Base-by-base conservation (phyloP, 2,797 vertebrate species). In the Rhinoraja longicauda region DNA sequence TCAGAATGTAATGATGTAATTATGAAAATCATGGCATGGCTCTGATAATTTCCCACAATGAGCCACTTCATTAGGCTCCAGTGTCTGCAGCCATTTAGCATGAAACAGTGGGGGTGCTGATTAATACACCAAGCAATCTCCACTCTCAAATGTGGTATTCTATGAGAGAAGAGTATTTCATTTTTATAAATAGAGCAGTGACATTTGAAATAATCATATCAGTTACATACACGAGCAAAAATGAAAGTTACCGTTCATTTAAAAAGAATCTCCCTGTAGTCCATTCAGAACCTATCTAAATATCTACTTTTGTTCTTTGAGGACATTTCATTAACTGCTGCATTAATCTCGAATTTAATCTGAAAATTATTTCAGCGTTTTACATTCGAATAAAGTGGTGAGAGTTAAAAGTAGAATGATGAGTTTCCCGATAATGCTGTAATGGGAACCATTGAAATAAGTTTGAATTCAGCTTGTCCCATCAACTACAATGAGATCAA, bases 11-110 rank as follows among this genome's bases (percentile, higher is more conserved):
- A 88, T 88, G 84, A 88, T 64, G 84, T 88, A 88, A 88, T 88
- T 88, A 88, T 88, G n/a, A 88, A 88, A 88, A 88, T 88, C 84
- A 32, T 88, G 84, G 62, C 84, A 88, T 67, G 36, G 84, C 84
- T 88, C 84, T 88, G 84, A 67, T 88, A 88, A 88, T 88, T 88
- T 67, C 84, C 84, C 84, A 88, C 62, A 88, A 88, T 88, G 84
- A 88, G 59, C 62, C 67, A 62, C n/a, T 88, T 67, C 84, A 88
- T 88, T 88, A 88, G 84, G 64, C 62, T 88, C 84, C 62, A 64
- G n/a, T 67, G 62, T 88, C 84, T 88, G 59, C 62, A 67, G 84
- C 84, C 82, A 88, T 67, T 88, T 88, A 88, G 84, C n/a, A 67
- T 67, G 84, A 88, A 88, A 32, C 84, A 88, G 59, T 84, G 81